Base-by-base conservation (phyloP, 2,797 vertebrate genomes). In the Coendou prehensilis region DNA sequence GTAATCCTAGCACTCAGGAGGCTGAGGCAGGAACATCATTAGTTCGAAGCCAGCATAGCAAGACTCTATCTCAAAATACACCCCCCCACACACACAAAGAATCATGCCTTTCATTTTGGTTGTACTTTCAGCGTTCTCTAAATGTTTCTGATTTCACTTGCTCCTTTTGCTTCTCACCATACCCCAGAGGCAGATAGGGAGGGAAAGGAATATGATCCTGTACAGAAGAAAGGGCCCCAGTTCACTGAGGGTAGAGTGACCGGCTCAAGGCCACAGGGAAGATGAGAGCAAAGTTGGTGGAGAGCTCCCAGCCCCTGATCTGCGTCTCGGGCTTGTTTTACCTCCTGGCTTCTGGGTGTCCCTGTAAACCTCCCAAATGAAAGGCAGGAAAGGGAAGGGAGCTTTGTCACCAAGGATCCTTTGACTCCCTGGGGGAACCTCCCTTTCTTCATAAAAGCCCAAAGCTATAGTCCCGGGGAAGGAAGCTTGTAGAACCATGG, bases 361-460 rank as follows among this genome's bases (percentile, higher is more conserved):
- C 57, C 59, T 57, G 30, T 15, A 41, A 86, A 76, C 50, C 63
- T 87, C 57, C 63, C 18, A 54, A 6, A 3, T 7, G 59, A 89
- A 67, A 86, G 47, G 8, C 30, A 33, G 71, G 37, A 87, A 76
- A 85, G 37, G n/a, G 37, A 94, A 91, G 13, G 73, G 28, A 30
- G 2, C n/a, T 88, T 84, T 91, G 45, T 78, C 17, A 11, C 30
- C 50, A 50, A 50, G 17, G 54, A 73, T 18, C 56, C 59, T 80
- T 41, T 52, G 54, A 20, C 22, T 54, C 56, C 88, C 45, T 73
- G 28, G 3, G 7, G 18, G 2, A 80, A 64, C 13, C 14, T 64
- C 69, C 92, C 69, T 56, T 82, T 92, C 61, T 81, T 87, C 20
- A n/a, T 47, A 71, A 83, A 94, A 89, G 4, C 37, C 64, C 79